Evolutionary conservation across 2,113 vertebrate species (phyloP), one percentile per base, ranked within the genome.

Genomic region (Plectropomus leopardus): DNA sequence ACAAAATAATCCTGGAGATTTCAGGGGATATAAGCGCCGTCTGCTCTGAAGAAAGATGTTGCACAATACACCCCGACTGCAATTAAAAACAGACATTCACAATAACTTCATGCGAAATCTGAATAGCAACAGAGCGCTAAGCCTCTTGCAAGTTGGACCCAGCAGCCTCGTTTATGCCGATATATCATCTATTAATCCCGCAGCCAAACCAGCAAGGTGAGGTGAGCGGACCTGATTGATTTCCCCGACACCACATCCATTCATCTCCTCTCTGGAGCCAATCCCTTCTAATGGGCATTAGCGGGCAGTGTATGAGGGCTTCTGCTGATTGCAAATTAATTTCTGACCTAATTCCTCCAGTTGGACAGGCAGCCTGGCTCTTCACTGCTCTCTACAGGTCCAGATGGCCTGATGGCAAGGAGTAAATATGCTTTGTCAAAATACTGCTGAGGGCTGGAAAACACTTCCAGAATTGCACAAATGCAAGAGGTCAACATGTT

Each of bases 311-410:
- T 26, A 42, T 53, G 72, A 65, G 59, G 72, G 69, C 77, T 60
- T 86, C 75, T 59, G 55, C 60, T 88, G 82, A 87, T 84, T 78
- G 82, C 63, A 90, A 90, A 92, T 92, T 86, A 80, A 91, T 92
- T 90, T 90, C 76, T 89, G 85, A 90, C 89, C 86, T 67, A 83
- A 90, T 87, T 92, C 76, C 60, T 88, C 70, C 85, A 80, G 83
- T 89, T 87, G 84, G 87, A 86, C 47, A n/a, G 79, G 66, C 76
- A 50, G 76, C 48, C 83, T 76, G 88, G 68, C 87, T 89, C 75
- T 21, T 71, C 50, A 1, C 64, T 54, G 85, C 84, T 88, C 87
- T 72, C 89, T 76, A 54, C 85, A 71, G 74, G 83, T 79, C 89
- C 93, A 92, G 90, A 92, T 88, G 92, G 90, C 64, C n/a, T 1